phyloP scores from a whole-genome alignment of 2,113 vertebrate genomes.

The Monarcha castaneiventris region DNA sequence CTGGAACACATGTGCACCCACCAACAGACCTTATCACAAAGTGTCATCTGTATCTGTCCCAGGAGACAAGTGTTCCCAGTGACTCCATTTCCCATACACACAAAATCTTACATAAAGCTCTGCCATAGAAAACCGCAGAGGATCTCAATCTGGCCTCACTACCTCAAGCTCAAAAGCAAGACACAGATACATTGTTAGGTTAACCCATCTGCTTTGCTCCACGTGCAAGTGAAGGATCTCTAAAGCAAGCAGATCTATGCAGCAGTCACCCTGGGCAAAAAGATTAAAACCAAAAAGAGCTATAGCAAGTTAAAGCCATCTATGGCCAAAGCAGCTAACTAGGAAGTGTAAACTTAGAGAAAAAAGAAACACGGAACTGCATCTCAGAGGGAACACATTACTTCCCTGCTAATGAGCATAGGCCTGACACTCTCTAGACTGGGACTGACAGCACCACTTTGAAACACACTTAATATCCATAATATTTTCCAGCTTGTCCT shows the following conservation, averaged over 20 bases:
- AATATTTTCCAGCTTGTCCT: neutral
- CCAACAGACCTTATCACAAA: neutral
- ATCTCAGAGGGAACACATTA: neutral
- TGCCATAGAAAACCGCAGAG: neutral
- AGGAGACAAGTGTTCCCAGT: neutral
- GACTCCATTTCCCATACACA: neutral
- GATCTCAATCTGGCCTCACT: neutral
- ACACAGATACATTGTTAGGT: neutral
- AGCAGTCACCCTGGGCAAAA: neutral
- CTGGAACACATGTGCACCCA: neutral
- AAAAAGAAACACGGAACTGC: neutral
- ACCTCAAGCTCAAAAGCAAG: neutral
- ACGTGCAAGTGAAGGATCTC: accelerated
- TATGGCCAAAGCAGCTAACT: neutral
- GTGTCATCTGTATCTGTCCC: neutral
- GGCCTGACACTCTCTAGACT: neutral
- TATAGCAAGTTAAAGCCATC: neutral
- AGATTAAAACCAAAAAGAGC: neutral
- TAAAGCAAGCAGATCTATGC: neutral
- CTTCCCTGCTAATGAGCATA: neutral
- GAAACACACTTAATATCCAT: neutral
- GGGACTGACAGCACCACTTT: neutral
- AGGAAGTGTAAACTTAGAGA: neutral
- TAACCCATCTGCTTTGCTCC: neutral
- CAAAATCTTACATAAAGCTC: neutral